phyloP scores from a whole-genome alignment of 2,888 invertebrate genomes.

The Hesperia comma region DNA sequence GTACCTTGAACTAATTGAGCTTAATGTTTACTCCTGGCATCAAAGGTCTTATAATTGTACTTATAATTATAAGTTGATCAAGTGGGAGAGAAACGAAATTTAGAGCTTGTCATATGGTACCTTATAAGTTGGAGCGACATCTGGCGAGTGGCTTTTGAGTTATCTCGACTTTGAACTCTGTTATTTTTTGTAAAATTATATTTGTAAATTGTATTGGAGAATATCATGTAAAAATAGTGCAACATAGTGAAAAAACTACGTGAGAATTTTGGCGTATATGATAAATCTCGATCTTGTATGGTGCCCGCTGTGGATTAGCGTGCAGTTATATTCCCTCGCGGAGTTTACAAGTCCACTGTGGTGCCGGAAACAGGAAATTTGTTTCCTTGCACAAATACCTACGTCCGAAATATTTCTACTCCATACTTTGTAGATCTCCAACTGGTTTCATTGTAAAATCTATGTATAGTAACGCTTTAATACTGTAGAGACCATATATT shows the following conservation, averaged over 20 bases:
- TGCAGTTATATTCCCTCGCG: background rate
- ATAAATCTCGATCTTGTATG: background rate
- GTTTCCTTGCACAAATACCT: background rate
- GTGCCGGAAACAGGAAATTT: conserved; percentile 1
- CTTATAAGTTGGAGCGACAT: too few relatives aligned
- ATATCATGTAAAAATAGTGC: too few relatives aligned
- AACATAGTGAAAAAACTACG: too few relatives aligned
- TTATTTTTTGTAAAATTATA: too few relatives aligned
- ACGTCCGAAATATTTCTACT: background rate
- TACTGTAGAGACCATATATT: too few relatives aligned
- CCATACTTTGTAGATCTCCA: background rate
- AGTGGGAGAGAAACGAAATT: too few relatives aligned
- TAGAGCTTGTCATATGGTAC: too few relatives aligned
- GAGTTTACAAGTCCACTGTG: conserved; percentile 1
- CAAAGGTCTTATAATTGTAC: background rate
- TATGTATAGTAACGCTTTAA: too few relatives aligned
- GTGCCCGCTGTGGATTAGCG: background rate
- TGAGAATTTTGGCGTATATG: background rate
- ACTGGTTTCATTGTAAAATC: background rate
- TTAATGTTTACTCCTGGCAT: background rate
- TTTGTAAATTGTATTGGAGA: too few relatives aligned
- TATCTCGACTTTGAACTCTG: too few relatives aligned
- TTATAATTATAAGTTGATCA: too few relatives aligned
- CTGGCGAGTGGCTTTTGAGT: too few relatives aligned
- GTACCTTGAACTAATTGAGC: background rate